Evolutionary conservation across 2,797 vertebrate species (phyloP), one percentile per base, ranked within the genome.

Genomic region (Girardinus metallicus): DNA sequence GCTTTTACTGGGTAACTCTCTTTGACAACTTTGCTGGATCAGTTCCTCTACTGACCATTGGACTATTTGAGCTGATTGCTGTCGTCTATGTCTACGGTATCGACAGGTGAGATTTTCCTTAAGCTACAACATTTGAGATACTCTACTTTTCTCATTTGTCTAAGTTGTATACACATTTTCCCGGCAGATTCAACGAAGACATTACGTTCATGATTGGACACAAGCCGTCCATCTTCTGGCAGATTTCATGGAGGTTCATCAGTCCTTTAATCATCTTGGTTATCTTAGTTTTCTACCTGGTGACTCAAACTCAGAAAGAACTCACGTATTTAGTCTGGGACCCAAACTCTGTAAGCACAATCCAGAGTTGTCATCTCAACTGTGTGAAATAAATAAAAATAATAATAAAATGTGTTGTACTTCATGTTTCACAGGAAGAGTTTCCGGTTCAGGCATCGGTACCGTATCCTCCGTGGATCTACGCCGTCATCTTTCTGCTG

Each of bases 1-100:
- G 98, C 16, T 94, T 97, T 85, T 99, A 99, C 85, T 99, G 97
- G 98, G 93, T 99, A 23, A 95, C 96, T n/a, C 92, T 99, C 4
- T 97, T 99, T 84, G 97, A 99, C 74, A 74, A 75, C 44, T 99
- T 97, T 74, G 97, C 97, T 6, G 97, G 97, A 76, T 99, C 98
- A 15, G 96, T 99, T 79, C 97, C 98, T 1, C 93, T 99, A 78
- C 93, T 99, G 29, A 87, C 96, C 74, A 96, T 98, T 8, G 98
- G 97, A 29, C 95, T 99, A 83, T 97, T 93, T 80, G 98, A 99
- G 93, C 96, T 98, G 96, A 94, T 97, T 47, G 77, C 96, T 0
- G 96, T 99, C 0, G 93, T 96, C 80, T 97, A 99, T 82, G 81
- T 99, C 78, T 99, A 99, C 0, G 98, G 98, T 43, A 86, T 94